Evolutionary conservation across 2,797 vertebrate species (phyloP).

Genomic region (Cephalopachus bancanus): DNA sequence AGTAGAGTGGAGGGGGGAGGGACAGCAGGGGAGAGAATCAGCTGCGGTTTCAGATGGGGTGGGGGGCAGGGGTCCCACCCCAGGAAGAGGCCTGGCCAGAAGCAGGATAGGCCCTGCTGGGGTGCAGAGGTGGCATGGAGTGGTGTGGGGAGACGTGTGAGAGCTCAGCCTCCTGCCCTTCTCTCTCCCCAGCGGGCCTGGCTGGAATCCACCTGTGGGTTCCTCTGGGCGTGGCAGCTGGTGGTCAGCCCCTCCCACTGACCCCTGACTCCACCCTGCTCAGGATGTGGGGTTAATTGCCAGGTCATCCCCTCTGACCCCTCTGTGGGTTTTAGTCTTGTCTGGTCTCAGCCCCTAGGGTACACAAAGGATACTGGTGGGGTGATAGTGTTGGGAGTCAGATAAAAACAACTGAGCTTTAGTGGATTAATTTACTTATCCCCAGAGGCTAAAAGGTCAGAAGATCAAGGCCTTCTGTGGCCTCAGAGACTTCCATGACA

Average conservation of each 20-base stretch:
- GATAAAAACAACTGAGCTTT: constrained; percentile 88
- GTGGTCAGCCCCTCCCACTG: constrained; percentile 71
- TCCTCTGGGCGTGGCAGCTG: constrained; percentile 58
- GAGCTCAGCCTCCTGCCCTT: background rate
- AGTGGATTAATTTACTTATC: constrained; percentile 90
- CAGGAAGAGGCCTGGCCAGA: constrained; percentile 64
- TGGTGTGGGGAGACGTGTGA: background rate
- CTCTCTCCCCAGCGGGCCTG: background rate
- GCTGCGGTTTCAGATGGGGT: constrained; percentile 78
- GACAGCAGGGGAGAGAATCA: constrained; percentile 68
- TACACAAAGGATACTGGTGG: constrained; percentile 85
- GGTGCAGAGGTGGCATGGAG: too few species aligned
- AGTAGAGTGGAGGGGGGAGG: constrained; percentile 77
- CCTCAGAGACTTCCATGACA: background rate
- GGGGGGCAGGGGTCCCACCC: constrained; percentile 78
- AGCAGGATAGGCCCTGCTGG: constrained; percentile 15
- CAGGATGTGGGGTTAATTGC: constrained; percentile 90
- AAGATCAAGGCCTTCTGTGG: constrained; percentile 70
- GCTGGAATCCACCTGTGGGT: constrained; percentile 77
- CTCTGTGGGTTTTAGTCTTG: constrained; percentile 89
- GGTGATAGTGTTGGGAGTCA: constrained; percentile 56
- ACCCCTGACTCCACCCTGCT: constrained; percentile 80
- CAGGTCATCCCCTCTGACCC: constrained; percentile 90
- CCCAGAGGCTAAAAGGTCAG: constrained; percentile 88
- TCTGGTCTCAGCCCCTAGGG: constrained; percentile 87